Evolutionary conservation across 64 coral and sea anemone genomes (phyloP).

Genomic region (Stichodactyla mertensii): DNA sequence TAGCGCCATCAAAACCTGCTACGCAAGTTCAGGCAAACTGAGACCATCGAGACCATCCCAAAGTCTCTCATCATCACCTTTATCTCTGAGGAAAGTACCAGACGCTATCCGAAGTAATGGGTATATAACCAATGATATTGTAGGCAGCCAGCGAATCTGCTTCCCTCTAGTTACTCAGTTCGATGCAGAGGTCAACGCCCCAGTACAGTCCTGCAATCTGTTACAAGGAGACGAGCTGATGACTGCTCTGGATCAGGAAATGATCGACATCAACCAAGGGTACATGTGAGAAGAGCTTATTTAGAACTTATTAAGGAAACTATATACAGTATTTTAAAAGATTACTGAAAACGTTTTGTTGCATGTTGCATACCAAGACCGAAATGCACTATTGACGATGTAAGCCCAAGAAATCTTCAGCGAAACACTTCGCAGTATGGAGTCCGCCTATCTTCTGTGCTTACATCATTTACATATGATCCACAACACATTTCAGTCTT

Average conservation of each 20-base stretch:
- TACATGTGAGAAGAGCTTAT: neutral
- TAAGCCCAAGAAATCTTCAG: too few relatives aligned
- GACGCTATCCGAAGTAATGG: conserved; percentile 30
- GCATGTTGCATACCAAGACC: too few relatives aligned
- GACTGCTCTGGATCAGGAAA: conserved; percentile 50
- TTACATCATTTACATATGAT: too few relatives aligned
- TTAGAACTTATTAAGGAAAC: neutral
- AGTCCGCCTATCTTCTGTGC: too few relatives aligned
- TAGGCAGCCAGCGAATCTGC: conserved; percentile 17
- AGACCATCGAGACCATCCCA: neutral
- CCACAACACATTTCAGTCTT: too few relatives aligned
- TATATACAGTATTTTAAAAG: neutral
- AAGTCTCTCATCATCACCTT: conserved; percentile 39
- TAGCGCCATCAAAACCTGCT: conserved; percentile 8
- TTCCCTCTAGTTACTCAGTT: conserved; percentile 46
- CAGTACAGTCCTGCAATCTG: conserved; percentile 54
- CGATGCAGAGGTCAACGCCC: conserved; percentile 78
- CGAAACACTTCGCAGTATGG: too few relatives aligned
- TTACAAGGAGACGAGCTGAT: conserved; percentile 73
- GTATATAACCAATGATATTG: conserved; percentile 62
- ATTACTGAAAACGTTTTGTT: too few relatives aligned
- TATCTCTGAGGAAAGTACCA: conserved; percentile 21
- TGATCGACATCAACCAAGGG: conserved; percentile 8
- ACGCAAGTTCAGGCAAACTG: conserved; percentile 7
- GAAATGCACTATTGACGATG: too few relatives aligned